Percentiles rank a stretch among this genome's conserved stretches.
phyloP scores from a whole-genome alignment of 37 sponge, comb jelly and placozoan genomes.

The Theonella swinhoei region DNA sequence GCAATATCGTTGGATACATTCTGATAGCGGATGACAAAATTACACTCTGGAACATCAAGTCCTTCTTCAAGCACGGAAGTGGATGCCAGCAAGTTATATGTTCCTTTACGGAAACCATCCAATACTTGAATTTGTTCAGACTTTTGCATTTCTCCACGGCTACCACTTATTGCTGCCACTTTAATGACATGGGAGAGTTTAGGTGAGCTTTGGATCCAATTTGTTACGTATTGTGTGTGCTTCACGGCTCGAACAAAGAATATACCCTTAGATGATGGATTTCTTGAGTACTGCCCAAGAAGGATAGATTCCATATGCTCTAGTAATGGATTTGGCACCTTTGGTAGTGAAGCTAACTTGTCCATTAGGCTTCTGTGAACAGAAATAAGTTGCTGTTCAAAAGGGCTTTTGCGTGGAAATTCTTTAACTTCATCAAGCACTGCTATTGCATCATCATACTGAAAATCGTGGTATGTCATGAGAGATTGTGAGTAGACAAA shows the following conservation, averaged over 20 bases:
- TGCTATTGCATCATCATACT: slow-evolving; percentile 42
- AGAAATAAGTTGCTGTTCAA: neutral
- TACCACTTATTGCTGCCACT: neutral
- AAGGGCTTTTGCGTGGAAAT: neutral
- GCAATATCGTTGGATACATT: slow-evolving; percentile 66
- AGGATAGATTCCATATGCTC: slow-evolving; percentile 22
- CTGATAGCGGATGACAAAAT: slow-evolving; percentile 73
- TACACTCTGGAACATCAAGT: slow-evolving; percentile 74
- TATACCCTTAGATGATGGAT: slow-evolving; percentile 30
- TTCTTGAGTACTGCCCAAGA: neutral
- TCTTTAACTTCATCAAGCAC: slow-evolving; percentile 13
- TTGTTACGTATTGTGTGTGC: slow-evolving; percentile 34
- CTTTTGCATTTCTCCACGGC: slow-evolving; percentile 43
- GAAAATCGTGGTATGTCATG: slow-evolving; percentile 48
- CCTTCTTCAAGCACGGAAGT: slow-evolving; percentile 84
- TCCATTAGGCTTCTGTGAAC: neutral
- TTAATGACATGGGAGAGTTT: neutral
- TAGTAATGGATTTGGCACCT: slow-evolving; percentile 59
- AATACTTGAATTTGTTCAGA: slow-evolving; percentile 54
- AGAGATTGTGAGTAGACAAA: slow-evolving; percentile 24
- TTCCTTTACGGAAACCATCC: slow-evolving; percentile 35
- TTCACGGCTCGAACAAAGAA: slow-evolving; percentile 59
- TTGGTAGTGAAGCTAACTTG: slow-evolving; percentile 2
- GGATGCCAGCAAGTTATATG: slow-evolving; percentile 62
- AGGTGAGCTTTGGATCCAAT: slow-evolving; percentile 42